Evolutionary conservation across 2,113 vertebrate genomes (phyloP), one percentile per base, ranked within the genome.

Genomic region (Loxodonta africana): DNA sequence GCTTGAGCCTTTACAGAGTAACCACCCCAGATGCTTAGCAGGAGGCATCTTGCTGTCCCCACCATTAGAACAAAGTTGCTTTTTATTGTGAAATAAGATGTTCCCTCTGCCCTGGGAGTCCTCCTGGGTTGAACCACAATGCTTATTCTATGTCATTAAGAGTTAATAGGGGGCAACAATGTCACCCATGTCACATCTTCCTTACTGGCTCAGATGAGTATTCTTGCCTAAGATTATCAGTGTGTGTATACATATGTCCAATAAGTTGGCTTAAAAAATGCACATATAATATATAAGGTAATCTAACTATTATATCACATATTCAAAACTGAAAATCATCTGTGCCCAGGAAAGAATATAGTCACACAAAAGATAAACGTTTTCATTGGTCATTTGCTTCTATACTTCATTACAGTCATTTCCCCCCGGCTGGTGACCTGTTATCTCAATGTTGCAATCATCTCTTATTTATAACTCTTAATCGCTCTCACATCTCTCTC

Each of bases 41-140:
- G 90, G 71, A 88, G 76, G 77, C 83, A 63, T 93, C 74, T 60
- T 80, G 65, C 37, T 87, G 1, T 51, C n/a, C n/a, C 80, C 74
- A 15, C 48, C 84, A 20, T 67, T 77, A 60, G 60, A 95, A 92
- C 30, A 93, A 15, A 91, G 51, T 73, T 26, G 8, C 12, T 37
- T 33, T 74, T 95, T 94, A 4, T 73, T 85, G 80, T 67, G 53
- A 89, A 89, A 83, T 83, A 94, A 96, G 77, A 76, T 95, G 44
- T 86, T 87, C 53, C 33, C 69, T 93, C 23, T 76, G n/a, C 33
- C 21, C 26, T 26, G 15, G 28, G 44, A 83, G 33, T 37, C 53
- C 41, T 83, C 44, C n/a, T 62, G 8, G 28, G 48, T 11, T 69
- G 73, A 87, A 26, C 37, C 91, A 63, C 69, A 33, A 96, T 69